Base-by-base conservation (phyloP, 2,113 vertebrate genomes). In the Eleginops maclovinus region DNA sequence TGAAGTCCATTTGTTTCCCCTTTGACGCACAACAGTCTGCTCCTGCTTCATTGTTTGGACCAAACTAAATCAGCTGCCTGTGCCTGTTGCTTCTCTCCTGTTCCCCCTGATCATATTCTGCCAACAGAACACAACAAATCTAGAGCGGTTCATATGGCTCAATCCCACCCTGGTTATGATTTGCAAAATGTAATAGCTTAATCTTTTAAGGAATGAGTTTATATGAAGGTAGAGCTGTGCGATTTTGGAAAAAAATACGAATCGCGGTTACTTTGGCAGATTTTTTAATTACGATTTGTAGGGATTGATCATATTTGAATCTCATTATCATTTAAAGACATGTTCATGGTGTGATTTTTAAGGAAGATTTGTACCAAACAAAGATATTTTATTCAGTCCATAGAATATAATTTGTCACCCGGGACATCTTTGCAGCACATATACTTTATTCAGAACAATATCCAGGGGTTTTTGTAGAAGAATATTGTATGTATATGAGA, bases 21-120 rank as follows among this genome's bases (percentile, higher is more conserved):
- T 79, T 59, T 62, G 55, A 75, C 16, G 17, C 55, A 14, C 41
- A 31, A 0, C 67, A 41, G 51, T 54, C 31, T 65, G 40, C 41
- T 28, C 50, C 13, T 41, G 9, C 21, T 41, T 22, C 28, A 44
- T 36, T 47, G 22, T 36, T 14, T 55, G 51, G 17, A 73, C 22
- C 55, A 47, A 19, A 44, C 31, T 3, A 68, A 78, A 77, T 43
- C 15, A 65, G 43, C 43, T 11, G 12, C 55, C 24, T 19, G 64
- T 40, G 61, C 54, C 77, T 56, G 66, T 77, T 62, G 55, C 9
- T 31, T 56, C 19, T 40, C 10, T 31, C 9, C 9, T 44, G 22
- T 50, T 59, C 36, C n/a, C 31, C 44, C 21, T 41, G 11, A 54
- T 51, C 9, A 19, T 63, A 0, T 55, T 14, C 54, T 26, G 19